Conservation (phyloP, 2,113 vertebrate genomes). For the Tetrax tetrax region DNA sequence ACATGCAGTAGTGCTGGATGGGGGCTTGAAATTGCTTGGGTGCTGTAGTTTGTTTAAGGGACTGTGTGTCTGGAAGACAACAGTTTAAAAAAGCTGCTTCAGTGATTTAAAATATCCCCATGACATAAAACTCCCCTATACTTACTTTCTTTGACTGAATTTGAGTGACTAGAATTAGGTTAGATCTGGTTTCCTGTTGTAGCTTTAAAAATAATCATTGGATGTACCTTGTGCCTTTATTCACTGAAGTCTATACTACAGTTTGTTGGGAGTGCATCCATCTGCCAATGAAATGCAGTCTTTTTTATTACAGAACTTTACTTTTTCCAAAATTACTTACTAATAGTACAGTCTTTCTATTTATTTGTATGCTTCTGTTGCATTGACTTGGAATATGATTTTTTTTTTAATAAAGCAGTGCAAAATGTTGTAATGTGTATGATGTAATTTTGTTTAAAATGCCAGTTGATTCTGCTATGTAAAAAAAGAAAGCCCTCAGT, state of each 20-base stretch:
- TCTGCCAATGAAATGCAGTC: background rate
- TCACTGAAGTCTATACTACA: background rate
- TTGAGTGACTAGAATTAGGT: background rate
- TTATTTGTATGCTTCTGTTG: conserved; percentile 40
- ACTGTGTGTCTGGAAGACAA: background rate
- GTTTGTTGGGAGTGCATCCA: background rate
- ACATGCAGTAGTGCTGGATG: background rate
- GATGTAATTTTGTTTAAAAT: conserved; percentile 59
- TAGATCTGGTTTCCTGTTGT: background rate
- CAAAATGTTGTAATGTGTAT: conserved; percentile 10
- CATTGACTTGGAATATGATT: conserved; percentile 28
- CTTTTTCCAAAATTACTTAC: background rate
- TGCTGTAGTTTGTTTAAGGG: background rate
- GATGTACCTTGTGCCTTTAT: conserved; percentile 22
- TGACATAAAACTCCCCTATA: background rate
- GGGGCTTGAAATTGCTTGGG: background rate
- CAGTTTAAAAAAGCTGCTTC: background rate
- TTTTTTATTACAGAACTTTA: background rate
- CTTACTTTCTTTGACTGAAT: background rate
- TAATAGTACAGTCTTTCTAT: background rate
- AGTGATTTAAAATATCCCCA: background rate
- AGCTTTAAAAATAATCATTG: background rate
- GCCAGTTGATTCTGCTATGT: background rate
- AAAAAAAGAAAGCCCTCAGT: background rate
- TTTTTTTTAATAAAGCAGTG: conserved; percentile 51